phyloP scores from a whole-genome alignment of 2,888 invertebrate genomes.

The Cataglyphis rosenhaueri region DNA sequence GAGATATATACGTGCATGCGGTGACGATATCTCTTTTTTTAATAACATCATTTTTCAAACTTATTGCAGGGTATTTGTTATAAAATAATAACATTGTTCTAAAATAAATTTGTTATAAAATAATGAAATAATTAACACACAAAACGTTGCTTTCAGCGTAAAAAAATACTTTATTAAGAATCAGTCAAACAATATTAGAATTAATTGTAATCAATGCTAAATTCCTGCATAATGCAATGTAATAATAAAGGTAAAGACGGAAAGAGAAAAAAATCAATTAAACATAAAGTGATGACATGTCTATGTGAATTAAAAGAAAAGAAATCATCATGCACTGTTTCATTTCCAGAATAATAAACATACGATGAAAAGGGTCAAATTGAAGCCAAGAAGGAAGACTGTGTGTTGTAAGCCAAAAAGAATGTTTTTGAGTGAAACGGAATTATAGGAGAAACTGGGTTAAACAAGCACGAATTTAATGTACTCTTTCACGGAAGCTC shows the following conservation, averaged over 20 bases:
- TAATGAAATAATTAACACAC: neutral
- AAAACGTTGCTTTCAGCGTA: neutral
- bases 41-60: neutral
- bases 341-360: constrained; percentile 22
- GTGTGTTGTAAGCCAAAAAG: constrained; percentile 61
- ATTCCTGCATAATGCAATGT: neutral
- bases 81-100: neutral
- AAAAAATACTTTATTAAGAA: neutral
- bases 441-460: constrained; percentile 59
- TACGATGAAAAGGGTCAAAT: constrained; percentile 51
- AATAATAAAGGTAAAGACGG: neutral
- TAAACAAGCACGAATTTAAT: constrained; percentile 69
- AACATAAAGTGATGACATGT: neutral
- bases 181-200: neutral
- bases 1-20: neutral
- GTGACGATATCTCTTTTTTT: neutral
- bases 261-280: neutral
- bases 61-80: neutral
- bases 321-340: constrained; percentile 8
- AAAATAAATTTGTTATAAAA: neutral
- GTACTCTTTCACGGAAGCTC: constrained; percentile 61
- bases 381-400: constrained; percentile 62
- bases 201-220: neutral
- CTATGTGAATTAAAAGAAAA: neutral
- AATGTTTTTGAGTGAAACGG: constrained; percentile 46